Conservation (phyloP, 2,888 invertebrate species). For the Phoronis australis region DNA sequence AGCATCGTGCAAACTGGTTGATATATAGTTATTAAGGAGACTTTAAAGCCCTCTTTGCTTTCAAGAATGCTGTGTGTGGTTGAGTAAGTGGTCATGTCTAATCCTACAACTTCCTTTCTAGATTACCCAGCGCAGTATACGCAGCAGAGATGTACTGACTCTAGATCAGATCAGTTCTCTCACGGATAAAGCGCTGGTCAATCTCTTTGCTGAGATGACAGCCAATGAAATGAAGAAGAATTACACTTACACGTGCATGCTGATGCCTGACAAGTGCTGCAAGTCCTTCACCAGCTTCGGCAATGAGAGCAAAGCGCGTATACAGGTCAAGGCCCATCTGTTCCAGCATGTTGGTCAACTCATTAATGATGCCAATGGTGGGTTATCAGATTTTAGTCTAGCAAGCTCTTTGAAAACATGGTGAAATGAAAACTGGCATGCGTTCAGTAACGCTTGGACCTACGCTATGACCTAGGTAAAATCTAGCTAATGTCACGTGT, state of each 20-base stretch:
- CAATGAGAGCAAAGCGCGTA: conserved; percentile 57
- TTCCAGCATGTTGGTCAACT: conserved; percentile 50
- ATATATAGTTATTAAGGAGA: too few relatives aligned
- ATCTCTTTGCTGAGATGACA: conserved; percentile 56
- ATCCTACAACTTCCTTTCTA: conserved; percentile 11
- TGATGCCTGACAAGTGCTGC: conserved; percentile 55
- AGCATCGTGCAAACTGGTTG: too few relatives aligned
- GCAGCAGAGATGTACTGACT: conserved; percentile 26
- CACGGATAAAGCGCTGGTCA: conserved; percentile 55
- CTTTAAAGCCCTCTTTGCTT: too few relatives aligned
- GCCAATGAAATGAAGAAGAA: conserved; percentile 57
- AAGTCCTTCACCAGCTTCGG: conserved; percentile 58
- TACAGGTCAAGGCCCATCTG: conserved; percentile 57
- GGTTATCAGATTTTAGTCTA: too few relatives aligned
- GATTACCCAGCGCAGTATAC: conserved; percentile 24
- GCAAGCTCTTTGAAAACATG: too few relatives aligned
- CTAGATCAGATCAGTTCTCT: conserved; percentile 47
- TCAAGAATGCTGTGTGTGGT: too few relatives aligned
- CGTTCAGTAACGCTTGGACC: too few relatives aligned
- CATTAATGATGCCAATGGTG: conserved; percentile 35
- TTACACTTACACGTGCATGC: conserved; percentile 57
- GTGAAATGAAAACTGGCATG: too few relatives aligned
- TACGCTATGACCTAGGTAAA: too few relatives aligned
- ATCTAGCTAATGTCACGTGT: too few relatives aligned
- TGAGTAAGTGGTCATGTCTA: too few relatives aligned